Conservation (phyloP, 2,113 vertebrate genomes). For the Notarius lentiginosus region DNA sequence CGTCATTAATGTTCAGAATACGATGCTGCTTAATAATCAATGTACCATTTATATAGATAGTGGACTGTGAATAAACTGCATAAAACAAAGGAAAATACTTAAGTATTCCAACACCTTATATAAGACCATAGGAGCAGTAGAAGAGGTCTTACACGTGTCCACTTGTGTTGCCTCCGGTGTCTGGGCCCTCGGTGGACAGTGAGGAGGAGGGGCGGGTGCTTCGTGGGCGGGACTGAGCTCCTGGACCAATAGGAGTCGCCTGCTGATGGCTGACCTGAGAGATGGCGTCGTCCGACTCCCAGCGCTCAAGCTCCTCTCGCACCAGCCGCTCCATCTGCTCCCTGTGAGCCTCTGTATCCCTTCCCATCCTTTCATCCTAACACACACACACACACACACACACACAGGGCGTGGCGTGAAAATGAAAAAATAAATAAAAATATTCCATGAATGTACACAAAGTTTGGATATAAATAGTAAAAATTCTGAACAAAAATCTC, state of each 20-base stretch:
- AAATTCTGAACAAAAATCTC: background rate
- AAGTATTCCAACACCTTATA: background rate
- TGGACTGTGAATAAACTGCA: background rate
- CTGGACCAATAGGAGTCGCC: slow-evolving; percentile 70
- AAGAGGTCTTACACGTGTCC: slow-evolving; percentile 69
- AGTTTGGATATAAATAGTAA: background rate
- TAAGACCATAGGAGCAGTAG: background rate
- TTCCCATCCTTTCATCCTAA: slow-evolving; percentile 87
- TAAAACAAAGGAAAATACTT: background rate
- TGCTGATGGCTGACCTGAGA: slow-evolving; percentile 84
- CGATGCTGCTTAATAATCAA: background rate
- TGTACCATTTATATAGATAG: background rate
- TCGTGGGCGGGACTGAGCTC: slow-evolving; percentile 71
- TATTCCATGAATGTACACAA: background rate
- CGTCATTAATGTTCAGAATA: background rate
- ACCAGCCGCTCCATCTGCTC: slow-evolving; percentile 93
- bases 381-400: no score
- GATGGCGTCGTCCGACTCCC: slow-evolving; percentile 86
- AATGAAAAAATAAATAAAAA: background rate
- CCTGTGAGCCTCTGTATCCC: slow-evolving; percentile 81
- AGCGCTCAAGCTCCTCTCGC: slow-evolving; percentile 89
- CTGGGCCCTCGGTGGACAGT: slow-evolving; percentile 82
- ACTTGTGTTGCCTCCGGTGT: slow-evolving; percentile 62
- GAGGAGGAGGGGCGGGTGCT: slow-evolving; percentile 81
- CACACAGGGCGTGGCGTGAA: no score